Conservation (phyloP, 2,888 invertebrate species). For the Amblyjoppa fuscipennis region DNA sequence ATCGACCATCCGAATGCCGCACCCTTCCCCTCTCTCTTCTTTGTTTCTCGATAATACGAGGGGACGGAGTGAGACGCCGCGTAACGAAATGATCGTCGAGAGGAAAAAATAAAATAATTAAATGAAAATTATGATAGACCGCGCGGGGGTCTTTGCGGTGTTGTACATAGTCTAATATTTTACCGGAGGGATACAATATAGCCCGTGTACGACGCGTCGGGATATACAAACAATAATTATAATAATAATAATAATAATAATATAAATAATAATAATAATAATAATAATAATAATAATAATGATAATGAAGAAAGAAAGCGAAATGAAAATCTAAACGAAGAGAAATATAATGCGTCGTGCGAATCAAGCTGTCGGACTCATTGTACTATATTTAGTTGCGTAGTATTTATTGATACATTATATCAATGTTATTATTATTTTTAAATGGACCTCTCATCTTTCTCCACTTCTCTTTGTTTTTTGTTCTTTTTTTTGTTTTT, state of each 20-base stretch:
- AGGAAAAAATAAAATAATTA: constrained; percentile 40
- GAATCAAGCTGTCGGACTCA: constrained; percentile 73
- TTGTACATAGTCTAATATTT: constrained; percentile 82
- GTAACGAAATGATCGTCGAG: constrained; percentile 53
- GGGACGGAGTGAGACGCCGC: constrained; percentile 56
- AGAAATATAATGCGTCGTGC: constrained; percentile 66
- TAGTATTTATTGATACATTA: constrained; percentile 82
- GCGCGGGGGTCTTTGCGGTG: constrained; percentile 74
- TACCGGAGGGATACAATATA: constrained; percentile 63
- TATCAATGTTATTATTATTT: constrained; percentile 74
- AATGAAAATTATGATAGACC: constrained; percentile 43
- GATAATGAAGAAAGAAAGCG: constrained; percentile 43
- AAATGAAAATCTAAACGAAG: constrained; percentile 56
- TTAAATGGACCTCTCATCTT: constrained; percentile 66
- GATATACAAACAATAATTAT: constrained; percentile 59
- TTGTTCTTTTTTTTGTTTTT: constrained; percentile 79
- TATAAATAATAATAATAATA: constrained; percentile 57
- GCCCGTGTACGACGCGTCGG: constrained; percentile 56
- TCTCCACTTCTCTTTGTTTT: constrained; percentile 69
- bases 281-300: constrained; percentile 45
- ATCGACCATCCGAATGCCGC: constrained; percentile 57
- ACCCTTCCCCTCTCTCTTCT: constrained; percentile 53
- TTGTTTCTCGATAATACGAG: constrained; percentile 61
- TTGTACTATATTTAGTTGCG: constrained; percentile 79
- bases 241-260: constrained; percentile 50